Evolutionary conservation across 2,888 invertebrate species (phyloP), one percentile per base, ranked within the genome.

Genomic region (Cosmia pyralina): DNA sequence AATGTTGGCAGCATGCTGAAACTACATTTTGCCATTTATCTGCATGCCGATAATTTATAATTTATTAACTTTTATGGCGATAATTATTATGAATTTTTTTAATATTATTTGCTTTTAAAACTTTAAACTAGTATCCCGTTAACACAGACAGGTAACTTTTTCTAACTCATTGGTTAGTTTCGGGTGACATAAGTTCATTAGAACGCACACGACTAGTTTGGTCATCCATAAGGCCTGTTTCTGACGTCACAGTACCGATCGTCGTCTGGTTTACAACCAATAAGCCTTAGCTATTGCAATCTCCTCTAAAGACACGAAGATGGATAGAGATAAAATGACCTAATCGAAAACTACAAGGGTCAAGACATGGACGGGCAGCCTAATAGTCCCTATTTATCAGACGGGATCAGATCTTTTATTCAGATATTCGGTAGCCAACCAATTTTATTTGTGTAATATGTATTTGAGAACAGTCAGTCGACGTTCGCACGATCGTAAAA

Each of bases 311-410:
- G 4, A 59, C n/a, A 19, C 10, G 28, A 72, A 72, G 65, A 79
- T 65, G 11, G 50, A 79, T 79, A 53, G 48, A 62, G 60, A 72
- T 38, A 46, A 60, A 79, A 65, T 48, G 3, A 6, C 15, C 41
- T 17, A 62, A 66, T 62, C 55, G 28, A 48, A 71, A 64, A 69
- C 48, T 57, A 72, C 79, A 62, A 22, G 44, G 57, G 22, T 44
- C 22, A 55, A 62, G 13, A 38, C 50, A 34, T 19, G 13, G 53
- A 34, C 17, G 28, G 44, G 19, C 8, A 46, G 19, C 13, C 2
- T 63, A 57, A 70, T 70, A 63, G 57, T 46, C 8, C 13, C 44
- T 38, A 77, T 70, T 69, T 77, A 52, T 75, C 75, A 78, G 28
- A 13, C 11, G 15, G 34, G 34, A 55, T 48, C 34, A 75, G 22